A percentile compares a stretch with the other conserved stretches of the same genome.
phyloP scores from a whole-genome alignment of 2,113 vertebrate genomes.

The Puffinus mauretanicus region DNA sequence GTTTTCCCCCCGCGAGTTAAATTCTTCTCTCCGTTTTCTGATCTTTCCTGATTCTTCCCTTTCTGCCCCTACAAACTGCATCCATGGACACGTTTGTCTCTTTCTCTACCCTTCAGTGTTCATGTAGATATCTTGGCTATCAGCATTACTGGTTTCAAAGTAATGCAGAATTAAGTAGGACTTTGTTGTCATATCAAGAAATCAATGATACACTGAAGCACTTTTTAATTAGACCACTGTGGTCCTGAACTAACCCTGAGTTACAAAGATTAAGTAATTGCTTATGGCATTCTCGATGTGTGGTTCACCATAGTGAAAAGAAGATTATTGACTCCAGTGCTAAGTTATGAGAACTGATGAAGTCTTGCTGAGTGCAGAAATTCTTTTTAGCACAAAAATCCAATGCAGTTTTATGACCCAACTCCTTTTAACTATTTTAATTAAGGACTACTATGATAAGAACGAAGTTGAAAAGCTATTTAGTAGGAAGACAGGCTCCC shows the following conservation, averaged over 20 bases:
- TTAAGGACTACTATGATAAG: slow-evolving; percentile 65
- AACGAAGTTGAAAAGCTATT: slow-evolving; percentile 24
- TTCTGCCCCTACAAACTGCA: not conserved
- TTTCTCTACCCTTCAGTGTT: not conserved
- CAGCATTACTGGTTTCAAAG: not conserved
- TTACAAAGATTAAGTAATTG: slow-evolving; percentile 59
- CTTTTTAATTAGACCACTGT: slow-evolving; percentile 45
- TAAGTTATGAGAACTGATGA: slow-evolving; percentile 42
- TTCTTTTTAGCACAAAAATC: slow-evolving; percentile 16
- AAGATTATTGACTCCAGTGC: slow-evolving; percentile 46
- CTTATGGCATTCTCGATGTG: not conserved
- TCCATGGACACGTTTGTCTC: rapidly evolving
- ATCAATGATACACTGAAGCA: slow-evolving; percentile 55
- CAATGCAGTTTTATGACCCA: slow-evolving; percentile 44
- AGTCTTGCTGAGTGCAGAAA: slow-evolving; percentile 39
- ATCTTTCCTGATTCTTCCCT: not conserved
- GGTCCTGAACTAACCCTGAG: slow-evolving; percentile 5
- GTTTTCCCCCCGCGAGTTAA: rapidly evolving
- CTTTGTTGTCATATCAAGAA: slow-evolving; percentile 38
- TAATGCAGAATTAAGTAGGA: not conserved
- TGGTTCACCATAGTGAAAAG: slow-evolving; percentile 14
- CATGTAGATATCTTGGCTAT: not conserved
- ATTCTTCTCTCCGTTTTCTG: not conserved
- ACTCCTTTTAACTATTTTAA: slow-evolving; percentile 65
- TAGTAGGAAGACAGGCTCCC: not conserved